Evolutionary conservation across 2,888 invertebrate genomes (phyloP), one percentile per base, ranked within the genome.

Genomic region (Coecobrya sp.): DNA sequence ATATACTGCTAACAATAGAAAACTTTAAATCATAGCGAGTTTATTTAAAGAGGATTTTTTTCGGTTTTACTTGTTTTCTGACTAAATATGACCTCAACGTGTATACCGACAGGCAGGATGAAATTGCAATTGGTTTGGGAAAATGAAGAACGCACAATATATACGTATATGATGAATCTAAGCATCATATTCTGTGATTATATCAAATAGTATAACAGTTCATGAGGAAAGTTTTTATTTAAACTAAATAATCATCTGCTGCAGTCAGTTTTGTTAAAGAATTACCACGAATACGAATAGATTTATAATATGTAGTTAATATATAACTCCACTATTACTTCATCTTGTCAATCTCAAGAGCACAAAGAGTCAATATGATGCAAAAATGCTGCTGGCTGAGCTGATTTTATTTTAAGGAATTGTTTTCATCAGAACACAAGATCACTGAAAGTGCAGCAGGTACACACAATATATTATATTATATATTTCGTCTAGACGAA

Each of bases 401-500:
- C 92, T 88, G 92, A 85, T 84, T 85, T 84, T 49, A 52, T 81
- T 79, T 30, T 55, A 65, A 59, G 76, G 36, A 89, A 76, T 81
- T 73, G 55, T 81, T 84, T 88, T 88, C 84, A 85, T 88, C 73
- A 84, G 92, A 92, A 92, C 92, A 92, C 92, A 92, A 89, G 88
- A 92, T 92, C 92, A 92, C 92, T 89, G 92, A 92, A 92, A 92
- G 92, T 92, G 92, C 92, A 92, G 92, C 92, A 92, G 92, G 92
- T 92, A 92, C 92, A 84, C 88, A 92, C 59, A 91, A 70, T 36
- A 81, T 70, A 52, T 25, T 22, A 62, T 49, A 22, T 81, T 49
- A 79, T 88, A 59, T 70, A 22, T 49, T 86, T n/a, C 68, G 22
- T 73, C 49, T 87, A 87, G 70, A 70, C 68, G 68, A 86, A 55